Percentiles rank a stretch among this genome's conserved stretches.
phyloP scores from a whole-genome alignment of 1,140 invertebrate genomes.

The Lerema accius region DNA sequence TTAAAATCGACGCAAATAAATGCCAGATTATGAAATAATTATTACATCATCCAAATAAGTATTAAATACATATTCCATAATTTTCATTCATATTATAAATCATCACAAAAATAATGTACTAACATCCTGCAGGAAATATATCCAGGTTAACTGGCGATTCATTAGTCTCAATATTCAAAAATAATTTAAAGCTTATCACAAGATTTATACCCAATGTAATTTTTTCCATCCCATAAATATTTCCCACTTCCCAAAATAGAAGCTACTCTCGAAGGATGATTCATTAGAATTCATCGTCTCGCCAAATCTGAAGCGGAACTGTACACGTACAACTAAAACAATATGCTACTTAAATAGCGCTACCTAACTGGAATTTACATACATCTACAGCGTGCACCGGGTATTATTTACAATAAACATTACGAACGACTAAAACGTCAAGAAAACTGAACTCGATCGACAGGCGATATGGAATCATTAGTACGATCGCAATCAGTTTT shows the following conservation, averaged over 20 bases:
- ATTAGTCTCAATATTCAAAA: slow-evolving; percentile 59
- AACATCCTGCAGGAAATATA: slow-evolving; percentile 56
- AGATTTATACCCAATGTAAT: slow-evolving; percentile 59
- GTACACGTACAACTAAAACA: slow-evolving; percentile 39
- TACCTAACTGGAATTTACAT: slow-evolving; percentile 50
- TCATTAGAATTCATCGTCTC: background rate
- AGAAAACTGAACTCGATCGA: slow-evolving; percentile 3
- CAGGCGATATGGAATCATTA: too few species aligned
- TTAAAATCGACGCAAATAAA: slow-evolving; percentile 12
- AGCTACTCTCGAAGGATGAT: slow-evolving; percentile 5
- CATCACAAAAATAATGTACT: slow-evolving; percentile 72
- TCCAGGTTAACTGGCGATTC: slow-evolving; percentile 43
- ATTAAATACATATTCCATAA: slow-evolving; percentile 34
- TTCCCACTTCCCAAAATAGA: slow-evolving; percentile 10
- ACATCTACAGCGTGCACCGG: slow-evolving; percentile 48
- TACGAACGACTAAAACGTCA: background rate
- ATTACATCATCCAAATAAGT: slow-evolving; percentile 24
- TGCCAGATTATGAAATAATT: slow-evolving; percentile 8
- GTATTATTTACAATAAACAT: slow-evolving; percentile 36
- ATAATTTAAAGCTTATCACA: slow-evolving; percentile 81
- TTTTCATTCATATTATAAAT: slow-evolving; percentile 46
- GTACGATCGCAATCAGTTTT: too few species aligned
- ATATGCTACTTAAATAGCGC: slow-evolving; percentile 42
- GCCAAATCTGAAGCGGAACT: slow-evolving; percentile 17
- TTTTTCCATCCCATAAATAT: slow-evolving; percentile 33